Evolutionary conservation across 2,888 invertebrate species (phyloP).

Genomic region (Andrena praecox): DNA sequence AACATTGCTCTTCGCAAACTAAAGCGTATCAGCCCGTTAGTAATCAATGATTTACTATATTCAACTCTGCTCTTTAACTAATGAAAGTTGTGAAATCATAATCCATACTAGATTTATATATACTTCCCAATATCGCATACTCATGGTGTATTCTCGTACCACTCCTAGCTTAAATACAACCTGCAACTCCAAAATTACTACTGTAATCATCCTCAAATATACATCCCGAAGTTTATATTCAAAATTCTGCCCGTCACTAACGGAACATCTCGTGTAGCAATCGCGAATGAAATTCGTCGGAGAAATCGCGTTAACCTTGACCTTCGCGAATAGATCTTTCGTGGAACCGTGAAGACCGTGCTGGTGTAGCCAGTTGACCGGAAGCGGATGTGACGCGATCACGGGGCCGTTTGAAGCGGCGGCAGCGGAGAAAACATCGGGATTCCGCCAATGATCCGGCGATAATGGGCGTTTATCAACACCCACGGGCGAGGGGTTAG

Average conservation of each 20-base stretch:
- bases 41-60: too few species aligned
- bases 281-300: background rate
- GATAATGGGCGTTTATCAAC: constrained; percentile 53
- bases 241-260: background rate
- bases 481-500: constrained; percentile 16
- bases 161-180: too few species aligned
- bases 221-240: background rate
- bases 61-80: too few species aligned
- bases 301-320: constrained; percentile 33
- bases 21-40: too few species aligned
- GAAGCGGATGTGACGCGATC: constrained; percentile 72
- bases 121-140: too few species aligned
- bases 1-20: too few species aligned
- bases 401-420: constrained; percentile 62
- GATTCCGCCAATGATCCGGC: constrained; percentile 53
- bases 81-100: too few species aligned
- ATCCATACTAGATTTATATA: too few species aligned
- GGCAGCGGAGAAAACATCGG: constrained; percentile 63
- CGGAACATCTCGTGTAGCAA: background rate
- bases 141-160: too few species aligned
- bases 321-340: constrained; percentile 46
- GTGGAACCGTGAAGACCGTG: constrained; percentile 36
- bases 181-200: too few species aligned
- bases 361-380: constrained; percentile 48
- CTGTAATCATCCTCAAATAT: background rate